phyloP scores from a whole-genome alignment of 2,113 vertebrate species.

The Neofelis nebulosa region DNA sequence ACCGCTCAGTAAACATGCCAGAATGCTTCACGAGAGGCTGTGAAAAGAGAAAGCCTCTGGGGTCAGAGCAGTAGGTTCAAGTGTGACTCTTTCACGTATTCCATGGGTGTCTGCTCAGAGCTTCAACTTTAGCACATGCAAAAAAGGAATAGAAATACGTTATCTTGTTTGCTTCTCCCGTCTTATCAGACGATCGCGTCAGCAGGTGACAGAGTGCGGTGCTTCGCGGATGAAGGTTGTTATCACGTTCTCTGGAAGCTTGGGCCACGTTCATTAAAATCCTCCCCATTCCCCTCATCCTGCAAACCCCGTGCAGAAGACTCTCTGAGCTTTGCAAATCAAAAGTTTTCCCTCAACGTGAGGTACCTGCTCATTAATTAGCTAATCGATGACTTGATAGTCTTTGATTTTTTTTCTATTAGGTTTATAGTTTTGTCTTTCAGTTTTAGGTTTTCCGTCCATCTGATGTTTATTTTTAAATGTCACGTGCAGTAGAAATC shows the following conservation, averaged over 20 bases:
- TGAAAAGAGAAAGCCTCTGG: background rate
- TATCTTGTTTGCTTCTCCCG: background rate
- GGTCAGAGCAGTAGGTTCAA: too few species aligned
- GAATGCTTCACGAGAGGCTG: background rate
- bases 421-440: background rate
- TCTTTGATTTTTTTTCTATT: background rate
- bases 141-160: background rate
- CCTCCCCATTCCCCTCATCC: background rate
- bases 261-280: fast-evolving
- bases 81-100: background rate
- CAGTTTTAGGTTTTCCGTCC: background rate
- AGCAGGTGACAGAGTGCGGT: background rate
- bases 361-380: background rate
- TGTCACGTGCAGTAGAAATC: background rate
- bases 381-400: background rate
- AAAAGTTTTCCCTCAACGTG: background rate
- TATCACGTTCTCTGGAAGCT: background rate
- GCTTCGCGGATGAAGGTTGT: background rate
- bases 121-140: background rate
- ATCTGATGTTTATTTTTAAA: background rate
- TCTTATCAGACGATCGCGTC: background rate
- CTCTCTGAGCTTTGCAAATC: background rate
- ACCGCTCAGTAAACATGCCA: background rate
- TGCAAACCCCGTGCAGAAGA: background rate
- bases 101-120: background rate